Conservation (phyloP, 2,113 vertebrate genomes). For the Marmota monax region DNA sequence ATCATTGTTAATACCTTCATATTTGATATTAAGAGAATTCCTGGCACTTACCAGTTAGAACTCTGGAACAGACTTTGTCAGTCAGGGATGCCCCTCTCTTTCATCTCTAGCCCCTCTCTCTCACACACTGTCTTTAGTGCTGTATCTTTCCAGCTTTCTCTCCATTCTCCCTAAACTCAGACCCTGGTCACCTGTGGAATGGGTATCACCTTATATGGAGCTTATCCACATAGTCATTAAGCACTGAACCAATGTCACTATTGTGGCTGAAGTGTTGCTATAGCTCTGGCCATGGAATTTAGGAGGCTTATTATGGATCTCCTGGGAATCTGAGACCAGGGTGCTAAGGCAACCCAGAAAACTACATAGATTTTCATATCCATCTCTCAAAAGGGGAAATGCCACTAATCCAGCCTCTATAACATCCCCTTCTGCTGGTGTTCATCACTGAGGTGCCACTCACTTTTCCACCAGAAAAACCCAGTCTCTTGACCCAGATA, state of each 20-base stretch:
- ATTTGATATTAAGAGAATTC: neutral
- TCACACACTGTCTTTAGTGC: neutral
- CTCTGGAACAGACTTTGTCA: neutral
- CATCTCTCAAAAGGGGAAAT: neutral
- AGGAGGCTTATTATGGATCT: neutral
- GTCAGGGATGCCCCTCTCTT: neutral
- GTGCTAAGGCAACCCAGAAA: neutral
- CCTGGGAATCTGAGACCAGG: neutral
- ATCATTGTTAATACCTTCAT: neutral
- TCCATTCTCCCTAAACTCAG: neutral
- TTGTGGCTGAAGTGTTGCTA: neutral
- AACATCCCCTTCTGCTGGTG: neutral
- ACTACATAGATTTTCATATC: neutral
- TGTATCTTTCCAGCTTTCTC: neutral
- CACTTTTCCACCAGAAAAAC: neutral
- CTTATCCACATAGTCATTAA: neutral
- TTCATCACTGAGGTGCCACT: neutral
- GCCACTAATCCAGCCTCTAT: neutral
- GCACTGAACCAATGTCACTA: fast-evolving
- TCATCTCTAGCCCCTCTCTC: neutral
- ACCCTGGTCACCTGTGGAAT: neutral
- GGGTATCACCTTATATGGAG: neutral
- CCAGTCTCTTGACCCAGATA: neutral
- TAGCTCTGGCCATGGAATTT: neutral
- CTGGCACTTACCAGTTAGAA: neutral